phyloP scores from a whole-genome alignment of 2,888 invertebrate species.

The Gortyna flavago region DNA sequence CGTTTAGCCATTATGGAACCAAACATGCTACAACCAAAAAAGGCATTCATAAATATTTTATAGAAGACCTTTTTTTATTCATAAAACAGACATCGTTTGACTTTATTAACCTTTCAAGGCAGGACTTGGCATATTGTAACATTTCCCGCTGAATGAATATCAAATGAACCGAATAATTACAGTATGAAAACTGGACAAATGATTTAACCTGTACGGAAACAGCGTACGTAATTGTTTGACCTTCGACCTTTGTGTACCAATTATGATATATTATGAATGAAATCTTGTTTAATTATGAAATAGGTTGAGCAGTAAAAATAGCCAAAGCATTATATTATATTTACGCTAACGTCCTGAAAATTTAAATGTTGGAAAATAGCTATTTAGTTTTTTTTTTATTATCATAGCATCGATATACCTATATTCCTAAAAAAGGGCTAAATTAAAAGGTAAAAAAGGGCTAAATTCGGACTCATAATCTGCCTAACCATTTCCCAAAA shows the following conservation, averaged over 20 bases:
- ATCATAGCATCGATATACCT: not conserved
- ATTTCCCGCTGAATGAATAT: conserved; percentile 59
- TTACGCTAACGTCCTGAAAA: conserved; percentile 35
- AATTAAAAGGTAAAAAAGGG: not conserved
- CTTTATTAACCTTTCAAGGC: conserved; percentile 55
- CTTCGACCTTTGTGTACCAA: conserved; percentile 16
- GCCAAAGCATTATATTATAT: not conserved
- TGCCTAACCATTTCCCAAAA: not conserved
- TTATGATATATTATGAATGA: not conserved
- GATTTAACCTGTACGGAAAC: conserved; percentile 35
- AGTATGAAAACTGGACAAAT: conserved; percentile 42
- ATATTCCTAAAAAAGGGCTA: not conserved
- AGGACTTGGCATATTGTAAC: conserved; percentile 53
- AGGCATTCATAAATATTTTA: conserved; percentile 52
- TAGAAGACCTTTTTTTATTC: conserved; percentile 46
- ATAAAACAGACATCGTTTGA: conserved; percentile 51
- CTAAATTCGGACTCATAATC: not conserved
- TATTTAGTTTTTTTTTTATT: conserved; percentile 26
- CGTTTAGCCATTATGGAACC: not conserved
- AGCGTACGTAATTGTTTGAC: conserved; percentile 19
- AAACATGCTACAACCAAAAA: conserved; percentile 27
- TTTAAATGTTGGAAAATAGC: conserved; percentile 39
- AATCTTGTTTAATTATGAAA: too few species aligned
- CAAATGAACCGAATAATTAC: conserved; percentile 60
- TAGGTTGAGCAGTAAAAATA: not conserved